Evolutionary conservation across 2,797 vertebrate species (phyloP).

Genomic region (Crenichthys baileyi): DNA sequence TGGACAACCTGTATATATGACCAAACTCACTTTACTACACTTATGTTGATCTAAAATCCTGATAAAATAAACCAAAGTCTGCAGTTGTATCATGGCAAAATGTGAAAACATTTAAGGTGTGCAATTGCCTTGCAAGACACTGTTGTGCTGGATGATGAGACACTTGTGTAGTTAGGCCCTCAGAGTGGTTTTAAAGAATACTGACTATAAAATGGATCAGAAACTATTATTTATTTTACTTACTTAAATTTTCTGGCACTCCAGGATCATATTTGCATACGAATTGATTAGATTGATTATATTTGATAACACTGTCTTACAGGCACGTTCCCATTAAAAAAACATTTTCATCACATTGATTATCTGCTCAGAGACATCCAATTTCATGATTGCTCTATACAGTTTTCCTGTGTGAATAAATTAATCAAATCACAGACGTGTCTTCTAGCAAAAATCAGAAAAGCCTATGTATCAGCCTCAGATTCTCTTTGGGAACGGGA

Average conservation of each 20-base stretch:
- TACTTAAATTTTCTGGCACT: background rate
- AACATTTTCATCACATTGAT: constrained; percentile 55
- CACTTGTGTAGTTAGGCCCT: background rate
- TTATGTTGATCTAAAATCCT: too few species aligned
- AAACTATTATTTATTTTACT: background rate
- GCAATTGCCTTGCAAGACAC: background rate
- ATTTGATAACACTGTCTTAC: constrained; percentile 5
- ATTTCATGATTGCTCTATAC: constrained; percentile 45
- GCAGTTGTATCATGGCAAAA: background rate
- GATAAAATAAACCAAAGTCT: too few species aligned
- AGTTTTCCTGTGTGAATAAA: constrained; percentile 57
- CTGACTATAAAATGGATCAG: background rate
- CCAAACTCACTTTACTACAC: too few species aligned
- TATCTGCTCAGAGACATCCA: constrained; percentile 22
- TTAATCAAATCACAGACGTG: constrained; percentile 49
- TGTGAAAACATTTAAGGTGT: background rate
- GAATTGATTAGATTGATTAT: constrained; percentile 25
- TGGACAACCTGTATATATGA: too few species aligned
- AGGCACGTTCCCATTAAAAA: constrained; percentile 31
- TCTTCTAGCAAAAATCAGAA: constrained; percentile 28
- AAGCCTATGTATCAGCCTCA: constrained; percentile 34
- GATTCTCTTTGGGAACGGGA: constrained; percentile 54
- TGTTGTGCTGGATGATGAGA: background rate
- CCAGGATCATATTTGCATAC: constrained; percentile 6
- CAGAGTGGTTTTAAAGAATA: background rate